A percentile compares a stretch with the other conserved stretches of the same genome.
These are phyloP conservation scores for Rissa tridactyla DNA, from an alignment of 2,113 vertebrate genomes.

Conservation along the genomic window DNA sequence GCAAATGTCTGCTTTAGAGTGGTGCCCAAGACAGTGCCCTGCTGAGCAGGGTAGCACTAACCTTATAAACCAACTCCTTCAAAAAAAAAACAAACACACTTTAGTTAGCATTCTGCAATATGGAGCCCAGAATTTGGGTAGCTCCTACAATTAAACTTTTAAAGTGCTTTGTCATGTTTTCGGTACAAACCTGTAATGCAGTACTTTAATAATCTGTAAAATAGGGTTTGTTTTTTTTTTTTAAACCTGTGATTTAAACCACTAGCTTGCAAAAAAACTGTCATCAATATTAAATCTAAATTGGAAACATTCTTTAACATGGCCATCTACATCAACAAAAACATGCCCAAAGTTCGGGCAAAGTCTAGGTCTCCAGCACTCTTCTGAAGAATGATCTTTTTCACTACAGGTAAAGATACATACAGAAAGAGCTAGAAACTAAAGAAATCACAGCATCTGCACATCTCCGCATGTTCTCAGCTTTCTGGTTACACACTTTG, in stretches of 20 bases:
- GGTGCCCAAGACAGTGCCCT: background rate
- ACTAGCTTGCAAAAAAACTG: background rate
- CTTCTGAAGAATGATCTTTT: background rate
- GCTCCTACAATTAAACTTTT: background rate
- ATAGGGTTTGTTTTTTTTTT: background rate
- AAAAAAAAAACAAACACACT: background rate
- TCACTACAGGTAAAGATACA: background rate
- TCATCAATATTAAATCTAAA: background rate
- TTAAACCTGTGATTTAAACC: background rate
- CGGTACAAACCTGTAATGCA: background rate
- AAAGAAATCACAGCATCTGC: background rate
- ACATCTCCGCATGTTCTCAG: background rate
- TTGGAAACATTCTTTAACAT: background rate
- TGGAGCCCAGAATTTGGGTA: background rate
- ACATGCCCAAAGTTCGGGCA: background rate
- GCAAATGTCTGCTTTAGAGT: background rate
- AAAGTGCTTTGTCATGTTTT: background rate
- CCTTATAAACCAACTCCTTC: background rate
- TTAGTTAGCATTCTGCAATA: background rate
- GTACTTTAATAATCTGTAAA: background rate
- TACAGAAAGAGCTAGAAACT: background rate
- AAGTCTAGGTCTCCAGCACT: background rate
- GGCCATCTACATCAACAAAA: background rate
- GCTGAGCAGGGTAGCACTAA: background rate
- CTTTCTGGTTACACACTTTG: background rate